Base-by-base conservation (phyloP, 2,113 vertebrate species). In the Trichechus manatus region DNA sequence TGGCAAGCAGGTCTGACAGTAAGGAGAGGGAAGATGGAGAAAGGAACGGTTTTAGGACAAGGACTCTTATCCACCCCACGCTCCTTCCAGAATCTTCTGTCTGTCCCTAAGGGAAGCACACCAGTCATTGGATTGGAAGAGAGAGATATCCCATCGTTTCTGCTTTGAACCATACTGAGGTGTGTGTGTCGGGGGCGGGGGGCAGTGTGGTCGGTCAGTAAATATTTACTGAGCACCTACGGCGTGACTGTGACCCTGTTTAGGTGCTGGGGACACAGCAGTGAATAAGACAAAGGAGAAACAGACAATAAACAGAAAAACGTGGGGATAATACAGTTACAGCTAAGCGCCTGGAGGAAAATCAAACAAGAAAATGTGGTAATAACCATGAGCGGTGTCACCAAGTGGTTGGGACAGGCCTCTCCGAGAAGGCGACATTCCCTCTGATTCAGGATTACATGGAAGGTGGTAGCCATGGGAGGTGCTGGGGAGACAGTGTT, bases 401-500 rank as follows among this genome's bases (percentile, higher is more conserved):
- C 85, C 9, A 27, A 61, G 66, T 2, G 9, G 53, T 29, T n/a
- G 39, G 72, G 59, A 25, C 11, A 22, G 27, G 68, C 64, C 75
- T 75, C 50, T 36, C 29, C 6, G 87, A 31, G 64, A 66, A 39
- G 47, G 53, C 0, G 6, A n/a, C 53, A 8, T 0, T 19, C 44
- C 56, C 0, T 0, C 33, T 22, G 56, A 59, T 20, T 53, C 2
- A 17, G 36, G 63, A 19, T 11, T 22, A 44, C 6, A 20, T 17
- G 22, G 39, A 74, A 74, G 63, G 68, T n/a, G 44, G 47, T 15
- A n/a, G 42, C 82, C 56, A 1, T 15, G 19, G 64, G 8, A 36
- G 59, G 42, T 1, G 1, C 7, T 1, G 2, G 36, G 0, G 15
- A 3, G 9, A 72, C 63, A n/a, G 66, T 17, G 6, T 47, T 29